A percentile compares a stretch with the other conserved stretches of the same genome.
These are phyloP conservation scores for Tragelaphus strepsiceros DNA, from an alignment of 2,113 vertebrate species.

Conservation along the genomic window DNA sequence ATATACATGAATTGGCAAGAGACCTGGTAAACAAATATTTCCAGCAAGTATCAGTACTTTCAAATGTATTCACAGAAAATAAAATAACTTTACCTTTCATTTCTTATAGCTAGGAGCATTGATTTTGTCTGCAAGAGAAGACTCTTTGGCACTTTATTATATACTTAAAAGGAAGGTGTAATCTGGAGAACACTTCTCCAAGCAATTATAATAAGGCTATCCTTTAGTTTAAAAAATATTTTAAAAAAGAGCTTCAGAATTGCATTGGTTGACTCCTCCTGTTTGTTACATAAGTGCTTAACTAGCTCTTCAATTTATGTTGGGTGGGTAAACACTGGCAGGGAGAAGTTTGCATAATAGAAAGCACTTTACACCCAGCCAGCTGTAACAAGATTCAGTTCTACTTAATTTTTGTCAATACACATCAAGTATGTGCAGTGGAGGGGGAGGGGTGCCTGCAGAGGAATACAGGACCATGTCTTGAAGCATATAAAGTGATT, in stretches of 20 bases:
- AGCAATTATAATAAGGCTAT: neutral
- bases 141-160: neutral
- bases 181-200: neutral
- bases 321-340: neutral
- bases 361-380: neutral
- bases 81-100: neutral
- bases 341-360: neutral
- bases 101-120: neutral
- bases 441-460: neutral
- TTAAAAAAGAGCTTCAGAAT: neutral
- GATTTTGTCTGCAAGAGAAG: neutral
- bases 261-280: neutral
- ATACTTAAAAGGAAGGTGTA: neutral
- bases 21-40: neutral
- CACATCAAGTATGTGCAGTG: neutral
- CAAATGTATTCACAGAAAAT: neutral
- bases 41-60: neutral
- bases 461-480: neutral
- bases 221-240: neutral
- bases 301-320: conserved; percentile 6
- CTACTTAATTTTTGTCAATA: conserved; percentile 29
- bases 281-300: neutral
- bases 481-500: neutral
- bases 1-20: neutral
- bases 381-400: neutral